A percentile compares a stretch with the other conserved stretches of the same genome.
Conservation (phyloP, 2,113 vertebrate genomes). For the Lepisosteus osseus region DNA sequence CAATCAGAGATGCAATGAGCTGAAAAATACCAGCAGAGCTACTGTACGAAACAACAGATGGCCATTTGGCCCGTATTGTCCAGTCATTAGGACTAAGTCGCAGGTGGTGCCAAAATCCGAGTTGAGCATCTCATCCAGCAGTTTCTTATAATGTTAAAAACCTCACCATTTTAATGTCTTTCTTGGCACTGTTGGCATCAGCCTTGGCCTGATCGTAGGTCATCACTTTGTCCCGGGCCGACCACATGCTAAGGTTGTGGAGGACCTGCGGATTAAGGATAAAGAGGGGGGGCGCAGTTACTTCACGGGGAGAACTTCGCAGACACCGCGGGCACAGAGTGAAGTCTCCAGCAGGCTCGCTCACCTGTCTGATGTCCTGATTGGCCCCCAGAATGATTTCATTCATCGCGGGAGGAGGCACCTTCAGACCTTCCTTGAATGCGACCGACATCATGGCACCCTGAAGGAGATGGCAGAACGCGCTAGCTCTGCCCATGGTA, state of each 20-base stretch:
- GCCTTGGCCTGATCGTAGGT: slow-evolving; percentile 88
- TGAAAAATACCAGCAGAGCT: too few relatives aligned
- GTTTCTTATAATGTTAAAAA: too few relatives aligned
- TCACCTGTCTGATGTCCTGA: slow-evolving; percentile 95
- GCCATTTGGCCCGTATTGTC: too few relatives aligned
- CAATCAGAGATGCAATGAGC: too few relatives aligned
- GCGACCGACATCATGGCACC: slow-evolving; percentile 95
- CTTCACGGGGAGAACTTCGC: too few relatives aligned
- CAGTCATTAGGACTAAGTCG: too few relatives aligned
- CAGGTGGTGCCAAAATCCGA: too few relatives aligned
- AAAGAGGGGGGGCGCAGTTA: too few relatives aligned
- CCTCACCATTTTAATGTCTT: slow-evolving; percentile 85
- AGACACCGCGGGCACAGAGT: too few relatives aligned
- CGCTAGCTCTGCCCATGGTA: too few relatives aligned
- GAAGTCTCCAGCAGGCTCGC: not conserved
- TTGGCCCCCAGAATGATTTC: slow-evolving; percentile 94
- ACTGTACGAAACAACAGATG: too few relatives aligned
- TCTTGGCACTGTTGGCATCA: slow-evolving; percentile 80
- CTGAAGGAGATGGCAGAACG: slow-evolving; percentile 49
- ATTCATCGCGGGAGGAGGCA: slow-evolving; percentile 90
- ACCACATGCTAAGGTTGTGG: slow-evolving; percentile 97
- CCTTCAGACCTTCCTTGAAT: slow-evolving; percentile 92
- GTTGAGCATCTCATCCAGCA: too few relatives aligned
- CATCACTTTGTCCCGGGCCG: slow-evolving; percentile 79
- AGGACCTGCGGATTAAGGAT: slow-evolving; percentile 70